Conservation (phyloP, 2,797 vertebrate species). For the Peromyscus melanophrys region DNA sequence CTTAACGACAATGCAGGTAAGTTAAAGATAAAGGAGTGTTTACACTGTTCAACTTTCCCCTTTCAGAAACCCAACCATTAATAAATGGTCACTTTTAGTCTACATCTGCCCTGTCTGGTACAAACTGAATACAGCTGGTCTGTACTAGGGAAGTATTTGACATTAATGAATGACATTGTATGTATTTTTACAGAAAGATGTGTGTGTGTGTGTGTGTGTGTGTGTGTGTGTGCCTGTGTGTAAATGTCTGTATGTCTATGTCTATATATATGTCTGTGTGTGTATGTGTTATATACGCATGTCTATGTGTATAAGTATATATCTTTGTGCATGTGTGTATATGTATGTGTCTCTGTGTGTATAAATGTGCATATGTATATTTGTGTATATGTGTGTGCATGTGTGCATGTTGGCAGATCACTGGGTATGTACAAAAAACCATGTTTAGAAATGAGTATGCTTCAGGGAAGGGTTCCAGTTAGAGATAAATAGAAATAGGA, state of each 20-base stretch:
- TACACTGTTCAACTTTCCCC: not conserved
- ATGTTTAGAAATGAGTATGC: not conserved
- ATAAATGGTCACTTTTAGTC: constrained; percentile 4
- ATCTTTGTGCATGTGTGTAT: not conserved
- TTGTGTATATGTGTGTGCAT: not conserved
- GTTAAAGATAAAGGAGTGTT: constrained; percentile 23
- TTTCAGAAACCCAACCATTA: constrained; percentile 29
- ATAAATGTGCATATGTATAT: not conserved
- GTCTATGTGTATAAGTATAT: not conserved
- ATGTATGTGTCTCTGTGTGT: not conserved
- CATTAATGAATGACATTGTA: not conserved
- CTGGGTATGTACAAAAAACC: not conserved
- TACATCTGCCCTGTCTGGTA: not conserved
- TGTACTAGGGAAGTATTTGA: not conserved
- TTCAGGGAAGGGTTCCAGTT: not conserved
- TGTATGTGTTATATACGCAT: not conserved
- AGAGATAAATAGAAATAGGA: constrained; percentile 30
- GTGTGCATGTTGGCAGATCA: not conserved
- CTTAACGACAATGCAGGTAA: constrained; percentile 25
- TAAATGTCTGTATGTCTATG: not conserved
- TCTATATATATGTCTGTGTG: not conserved
- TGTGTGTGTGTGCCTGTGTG: not conserved
- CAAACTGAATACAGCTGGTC: not conserved
- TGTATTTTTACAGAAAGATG: constrained; percentile 14
- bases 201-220: not conserved